Conservation (phyloP, 2,113 vertebrate species). For the Osmerus mordax region DNA sequence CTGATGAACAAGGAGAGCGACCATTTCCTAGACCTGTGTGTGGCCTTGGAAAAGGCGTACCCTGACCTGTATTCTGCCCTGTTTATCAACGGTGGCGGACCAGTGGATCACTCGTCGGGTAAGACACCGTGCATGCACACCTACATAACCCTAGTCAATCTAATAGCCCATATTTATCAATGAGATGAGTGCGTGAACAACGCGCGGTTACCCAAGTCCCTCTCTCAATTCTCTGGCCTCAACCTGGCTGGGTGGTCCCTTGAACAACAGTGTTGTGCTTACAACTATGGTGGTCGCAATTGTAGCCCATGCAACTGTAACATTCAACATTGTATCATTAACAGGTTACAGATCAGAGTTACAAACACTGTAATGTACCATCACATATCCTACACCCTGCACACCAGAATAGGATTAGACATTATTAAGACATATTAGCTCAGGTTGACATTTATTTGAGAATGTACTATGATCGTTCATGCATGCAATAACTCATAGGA, state of each 20-base stretch:
- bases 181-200: background rate
- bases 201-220: background rate
- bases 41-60: conserved; percentile 94
- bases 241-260: background rate
- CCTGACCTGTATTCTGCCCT: conserved; percentile 88
- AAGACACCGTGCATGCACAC: conserved; percentile 39
- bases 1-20: conserved; percentile 91
- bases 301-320: no score
- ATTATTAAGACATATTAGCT: no score
- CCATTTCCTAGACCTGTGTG: conserved; percentile 92
- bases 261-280: no score
- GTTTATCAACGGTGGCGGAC: conserved; percentile 81
- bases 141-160: background rate
- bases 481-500: no score
- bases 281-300: no score
- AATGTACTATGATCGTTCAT: no score
- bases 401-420: no score
- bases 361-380: no score
- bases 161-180: background rate
- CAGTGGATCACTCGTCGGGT: conserved; percentile 75
- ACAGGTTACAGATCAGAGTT: no score
- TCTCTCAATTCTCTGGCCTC: background rate
- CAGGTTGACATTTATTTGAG: no score
- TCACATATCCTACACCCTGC: no score
- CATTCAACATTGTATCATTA: no score